phyloP scores from a whole-genome alignment of 2,888 invertebrate species.

The Tetragnatha montana region DNA sequence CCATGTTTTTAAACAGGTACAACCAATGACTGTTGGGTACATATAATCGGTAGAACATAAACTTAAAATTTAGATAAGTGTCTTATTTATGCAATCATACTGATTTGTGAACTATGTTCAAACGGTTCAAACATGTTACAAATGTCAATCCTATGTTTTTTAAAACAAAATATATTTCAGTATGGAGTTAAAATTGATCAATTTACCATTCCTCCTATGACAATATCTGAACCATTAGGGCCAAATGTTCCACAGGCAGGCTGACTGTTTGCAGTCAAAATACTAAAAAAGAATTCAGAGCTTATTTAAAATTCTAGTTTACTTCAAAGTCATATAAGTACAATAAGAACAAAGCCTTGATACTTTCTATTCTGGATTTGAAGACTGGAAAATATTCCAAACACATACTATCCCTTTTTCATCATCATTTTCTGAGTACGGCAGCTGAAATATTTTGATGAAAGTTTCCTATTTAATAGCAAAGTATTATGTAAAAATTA shows the following conservation, averaged over 20 bases:
- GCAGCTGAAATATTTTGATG: conserved; percentile 9
- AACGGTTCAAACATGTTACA: neutral
- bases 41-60: neutral
- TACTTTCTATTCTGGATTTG: conserved; percentile 65
- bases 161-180: neutral
- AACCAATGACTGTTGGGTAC: too few relatives aligned
- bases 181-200: too few relatives aligned
- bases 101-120: too few relatives aligned
- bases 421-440: neutral
- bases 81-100: too few relatives aligned
- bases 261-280: conserved; percentile 60
- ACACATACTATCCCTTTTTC: conserved; percentile 68
- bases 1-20: too few relatives aligned
- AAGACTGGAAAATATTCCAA: conserved; percentile 57
- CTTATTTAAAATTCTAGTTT: neutral
- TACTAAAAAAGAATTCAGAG: conserved; percentile 42
- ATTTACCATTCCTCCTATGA: conserved; percentile 67
- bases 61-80: neutral
- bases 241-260: conserved; percentile 69
- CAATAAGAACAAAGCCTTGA: neutral
- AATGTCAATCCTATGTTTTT: neutral
- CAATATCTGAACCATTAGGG: conserved; percentile 44
- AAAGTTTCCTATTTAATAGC: neutral
- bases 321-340: neutral
- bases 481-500: conserved; percentile 11